Percentiles rank a stretch among this genome's conserved stretches.
phyloP scores from a whole-genome alignment of 2,797 vertebrate genomes.

The Amblyraja radiata region DNA sequence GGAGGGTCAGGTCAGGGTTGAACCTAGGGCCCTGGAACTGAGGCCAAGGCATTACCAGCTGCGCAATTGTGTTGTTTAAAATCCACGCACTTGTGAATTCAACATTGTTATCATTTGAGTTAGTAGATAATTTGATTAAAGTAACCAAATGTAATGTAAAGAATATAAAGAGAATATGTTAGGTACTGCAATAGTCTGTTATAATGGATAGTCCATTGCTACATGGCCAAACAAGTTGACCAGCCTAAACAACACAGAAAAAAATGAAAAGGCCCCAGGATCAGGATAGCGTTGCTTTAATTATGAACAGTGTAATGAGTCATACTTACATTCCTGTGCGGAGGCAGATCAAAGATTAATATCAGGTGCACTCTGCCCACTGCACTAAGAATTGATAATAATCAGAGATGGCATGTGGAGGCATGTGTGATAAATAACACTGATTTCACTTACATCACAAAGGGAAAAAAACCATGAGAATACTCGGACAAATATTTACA shows the following conservation, averaged over 20 bases:
- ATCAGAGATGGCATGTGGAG: neutral
- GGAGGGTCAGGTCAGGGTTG: too few relatives aligned
- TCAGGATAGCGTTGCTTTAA: neutral
- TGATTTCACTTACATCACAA: neutral
- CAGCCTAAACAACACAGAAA: too few relatives aligned
- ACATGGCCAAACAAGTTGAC: too few relatives aligned
- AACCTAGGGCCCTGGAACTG: too few relatives aligned
- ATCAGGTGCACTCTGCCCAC: neutral
- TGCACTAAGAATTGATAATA: neutral
- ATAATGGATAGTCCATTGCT: too few relatives aligned
- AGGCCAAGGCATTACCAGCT: too few relatives aligned
- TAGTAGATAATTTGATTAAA: neutral
- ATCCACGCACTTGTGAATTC: too few relatives aligned
- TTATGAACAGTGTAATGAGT: neutral
- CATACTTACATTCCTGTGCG: neutral
- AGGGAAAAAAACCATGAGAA: neutral
- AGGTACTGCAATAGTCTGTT: neutral
- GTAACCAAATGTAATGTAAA: neutral
- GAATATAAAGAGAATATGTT: neutral
- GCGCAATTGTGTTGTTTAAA: too few relatives aligned
- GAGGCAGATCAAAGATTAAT: neutral
- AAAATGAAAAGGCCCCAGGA: neutral
- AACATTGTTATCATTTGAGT: neutral
- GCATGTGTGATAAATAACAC: neutral
- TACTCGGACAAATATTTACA: neutral